A percentile compares a stretch with the other conserved stretches of the same genome.
Evolutionary conservation across 2,888 invertebrate species (phyloP).

Genomic region (Incurvaria masculella): DNA sequence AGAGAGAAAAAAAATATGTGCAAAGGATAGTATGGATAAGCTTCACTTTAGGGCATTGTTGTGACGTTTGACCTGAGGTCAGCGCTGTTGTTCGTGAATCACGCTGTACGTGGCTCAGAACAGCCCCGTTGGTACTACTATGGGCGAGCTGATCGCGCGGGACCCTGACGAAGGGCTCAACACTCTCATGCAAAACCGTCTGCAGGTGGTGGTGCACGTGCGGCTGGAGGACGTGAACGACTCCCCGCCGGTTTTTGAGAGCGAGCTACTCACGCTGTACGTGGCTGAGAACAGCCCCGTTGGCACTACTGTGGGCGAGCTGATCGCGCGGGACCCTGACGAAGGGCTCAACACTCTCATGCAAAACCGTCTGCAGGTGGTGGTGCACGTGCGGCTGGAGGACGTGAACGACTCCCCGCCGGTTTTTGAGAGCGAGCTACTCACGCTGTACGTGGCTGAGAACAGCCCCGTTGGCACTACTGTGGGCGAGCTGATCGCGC

Average conservation of each 20-base stretch:
- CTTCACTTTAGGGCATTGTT: too few relatives aligned
- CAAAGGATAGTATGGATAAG: too few relatives aligned
- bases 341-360: conserved; percentile 89
- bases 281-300: conserved; percentile 96
- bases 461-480: conserved; percentile 96
- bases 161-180: conserved; percentile 93
- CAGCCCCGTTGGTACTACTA: conserved; percentile 92
- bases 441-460: conserved; percentile 86
- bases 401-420: conserved; percentile 92
- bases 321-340: conserved; percentile 89
- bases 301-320: conserved; percentile 89
- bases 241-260: conserved; percentile 85
- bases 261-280: conserved; percentile 83
- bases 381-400: conserved; percentile 78
- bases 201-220: conserved; percentile 69
- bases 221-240: conserved; percentile 88
- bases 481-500: conserved; percentile 86
- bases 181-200: conserved; percentile 76
- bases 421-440: conserved; percentile 83
- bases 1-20: too few relatives aligned
- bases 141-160: conserved; percentile 84
- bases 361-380: conserved; percentile 60
- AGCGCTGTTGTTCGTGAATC: conserved; percentile 86
- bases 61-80: too few relatives aligned
- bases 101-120: conserved; percentile 91